Conservation (phyloP, 2,797 vertebrate species). For the Austrolebias charrua region DNA sequence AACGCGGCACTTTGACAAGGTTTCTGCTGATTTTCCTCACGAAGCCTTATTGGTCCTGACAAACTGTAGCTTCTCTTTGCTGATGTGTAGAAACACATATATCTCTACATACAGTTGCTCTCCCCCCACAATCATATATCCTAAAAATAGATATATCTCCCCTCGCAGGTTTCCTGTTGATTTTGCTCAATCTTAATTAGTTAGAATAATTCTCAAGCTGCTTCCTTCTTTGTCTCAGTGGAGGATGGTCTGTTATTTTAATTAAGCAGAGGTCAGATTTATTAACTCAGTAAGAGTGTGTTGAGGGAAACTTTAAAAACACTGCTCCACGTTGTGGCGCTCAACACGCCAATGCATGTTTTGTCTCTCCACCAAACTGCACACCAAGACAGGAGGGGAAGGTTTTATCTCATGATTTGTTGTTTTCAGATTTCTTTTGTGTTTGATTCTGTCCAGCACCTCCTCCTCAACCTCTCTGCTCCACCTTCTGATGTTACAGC, state of each 20-base stretch:
- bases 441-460: slow-evolving; percentile 29
- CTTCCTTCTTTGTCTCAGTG: slow-evolving; percentile 63
- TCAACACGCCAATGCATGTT: slow-evolving; percentile 49
- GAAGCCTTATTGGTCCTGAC: slow-evolving; percentile 28
- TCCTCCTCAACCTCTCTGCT: slow-evolving; percentile 4
- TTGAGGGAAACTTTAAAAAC: slow-evolving; percentile 68
- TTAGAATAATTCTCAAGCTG: slow-evolving; percentile 79
- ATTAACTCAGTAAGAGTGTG: slow-evolving; percentile 79
- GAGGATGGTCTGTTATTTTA: slow-evolving; percentile 82
- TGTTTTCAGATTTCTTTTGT: slow-evolving; percentile 55
- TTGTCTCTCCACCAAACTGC: slow-evolving; percentile 26
- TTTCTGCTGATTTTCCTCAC: slow-evolving; percentile 34
- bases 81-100: slow-evolving; percentile 18
- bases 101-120: slow-evolving; percentile 37
- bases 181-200: slow-evolving; percentile 79
- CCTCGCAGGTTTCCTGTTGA: slow-evolving; percentile 72
- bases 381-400: slow-evolving; percentile 22
- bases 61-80: slow-evolving; percentile 35
- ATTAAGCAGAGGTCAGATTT: slow-evolving; percentile 84
- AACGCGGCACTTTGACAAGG: slow-evolving; percentile 24
- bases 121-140: slow-evolving; percentile 25
- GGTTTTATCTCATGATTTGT: slow-evolving; percentile 45
- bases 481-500: slow-evolving; percentile 33
- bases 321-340: slow-evolving; percentile 49
- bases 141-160: slow-evolving; percentile 72